Base-by-base conservation (phyloP, 2,113 vertebrate genomes). In the Bostrychus sinensis region DNA sequence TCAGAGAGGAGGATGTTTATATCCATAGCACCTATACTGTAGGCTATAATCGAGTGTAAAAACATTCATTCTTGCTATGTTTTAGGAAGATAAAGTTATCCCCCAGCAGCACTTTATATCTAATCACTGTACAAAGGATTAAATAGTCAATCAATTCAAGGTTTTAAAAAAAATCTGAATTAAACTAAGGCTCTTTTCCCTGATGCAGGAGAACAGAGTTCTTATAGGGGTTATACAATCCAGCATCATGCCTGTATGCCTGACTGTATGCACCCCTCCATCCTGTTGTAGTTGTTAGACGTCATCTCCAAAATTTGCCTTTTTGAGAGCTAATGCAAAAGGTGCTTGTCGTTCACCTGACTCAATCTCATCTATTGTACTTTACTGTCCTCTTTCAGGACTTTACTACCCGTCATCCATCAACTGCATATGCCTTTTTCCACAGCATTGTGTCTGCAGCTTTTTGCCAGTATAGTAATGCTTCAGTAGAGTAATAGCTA, bases 91-190 rank as follows among this genome's bases (percentile, higher is more conserved):
- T 91, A 91, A 93, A 93, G 90, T 93, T 93, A 95, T 93, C 95
- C 95, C 95, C 96, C 95, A 95, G 95, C 94, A 91, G 97, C 96
- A 99, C 97, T 99, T 99, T 98, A 98, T 94, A 95, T 95, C 93
- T 90, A 94, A 93, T 95, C 94, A 95, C 93, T 96, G 96, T 96
- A 97, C 94, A 98, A 94, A 92, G 81, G 85, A 93, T 95, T 79
- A 88, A 89, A 88, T 83, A 90, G 74, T 90, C 86, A 90, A 88
- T 89, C 86, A 90, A 81, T 80, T 86, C 63, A 84, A 92, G 82
- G 68, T 75, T 78, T 67, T 70, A 19, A 77, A 69, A 72, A 34
- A 76, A 85, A 75, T 51, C 23, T 46, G 70, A 83, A 66, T 71
- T 42, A 70, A 73, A 62, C 17, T 42, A 57, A 71, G 73, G 75